Percentiles rank a stretch among this genome's conserved stretches.
Evolutionary conservation across 2,888 invertebrate genomes (phyloP).

Genomic region (Melanophora roralis): DNA sequence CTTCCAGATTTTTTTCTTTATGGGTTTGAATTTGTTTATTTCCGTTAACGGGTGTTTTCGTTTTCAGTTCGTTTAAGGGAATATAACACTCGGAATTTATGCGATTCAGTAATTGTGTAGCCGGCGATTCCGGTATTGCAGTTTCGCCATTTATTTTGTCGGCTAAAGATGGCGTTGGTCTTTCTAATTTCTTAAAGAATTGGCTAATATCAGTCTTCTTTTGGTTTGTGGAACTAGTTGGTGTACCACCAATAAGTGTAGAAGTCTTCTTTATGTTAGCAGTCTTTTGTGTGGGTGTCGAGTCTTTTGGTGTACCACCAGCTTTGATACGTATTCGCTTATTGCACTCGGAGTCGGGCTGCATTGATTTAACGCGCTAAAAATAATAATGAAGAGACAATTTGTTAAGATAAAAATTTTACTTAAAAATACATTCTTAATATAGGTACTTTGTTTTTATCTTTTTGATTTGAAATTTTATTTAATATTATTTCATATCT

Average conservation of each 20-base stretch:
- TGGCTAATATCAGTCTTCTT: slow-evolving; percentile 73
- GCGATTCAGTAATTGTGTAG: slow-evolving; percentile 69
- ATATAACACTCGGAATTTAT: slow-evolving; percentile 68
- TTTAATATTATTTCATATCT: no score
- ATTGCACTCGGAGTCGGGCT: slow-evolving; percentile 73
- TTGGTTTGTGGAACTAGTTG: slow-evolving; percentile 62
- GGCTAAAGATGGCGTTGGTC: slow-evolving; percentile 12
- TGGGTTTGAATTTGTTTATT: not conserved
- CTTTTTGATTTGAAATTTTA: no score
- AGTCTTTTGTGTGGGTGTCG: slow-evolving; percentile 59
- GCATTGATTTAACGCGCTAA: slow-evolving; percentile 75
- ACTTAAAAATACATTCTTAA: no score
- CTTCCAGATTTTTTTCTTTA: slow-evolving; percentile 10
- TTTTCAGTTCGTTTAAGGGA: slow-evolving; percentile 39
- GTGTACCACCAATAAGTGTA: slow-evolving; percentile 51
- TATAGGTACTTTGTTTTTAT: no score
- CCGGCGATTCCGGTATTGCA: slow-evolving; percentile 68
- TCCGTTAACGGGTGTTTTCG: not conserved
- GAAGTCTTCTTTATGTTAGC: slow-evolving; percentile 62
- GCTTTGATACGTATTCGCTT: slow-evolving; percentile 67
- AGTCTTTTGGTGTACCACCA: slow-evolving; percentile 65
- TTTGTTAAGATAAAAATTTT: not conserved
- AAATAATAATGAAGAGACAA: slow-evolving; percentile 43
- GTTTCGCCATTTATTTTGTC: not conserved
- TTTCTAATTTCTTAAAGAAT: slow-evolving; percentile 68